Evolutionary conservation across 2,888 invertebrate genomes (phyloP).

Genomic region (Baronia brevicornis): DNA sequence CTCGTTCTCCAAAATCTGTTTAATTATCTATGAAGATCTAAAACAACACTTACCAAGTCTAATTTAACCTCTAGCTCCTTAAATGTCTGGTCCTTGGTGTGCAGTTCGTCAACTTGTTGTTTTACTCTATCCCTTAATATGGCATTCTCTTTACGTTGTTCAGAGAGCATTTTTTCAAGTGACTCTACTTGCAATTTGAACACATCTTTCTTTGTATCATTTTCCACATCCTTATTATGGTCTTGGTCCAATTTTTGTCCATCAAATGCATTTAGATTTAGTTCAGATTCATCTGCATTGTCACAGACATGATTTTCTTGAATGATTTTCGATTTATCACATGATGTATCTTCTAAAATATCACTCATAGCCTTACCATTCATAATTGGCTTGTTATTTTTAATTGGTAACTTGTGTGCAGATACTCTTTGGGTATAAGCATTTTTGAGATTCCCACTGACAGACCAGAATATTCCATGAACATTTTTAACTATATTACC

Average conservation of each 20-base stretch:
- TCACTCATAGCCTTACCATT: slow-evolving; percentile 61
- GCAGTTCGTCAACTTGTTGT: slow-evolving; percentile 51
- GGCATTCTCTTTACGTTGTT: slow-evolving; percentile 54
- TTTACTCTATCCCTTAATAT: slow-evolving; percentile 47
- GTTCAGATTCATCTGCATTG: slow-evolving; percentile 3
- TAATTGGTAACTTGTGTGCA: slow-evolving; percentile 37
- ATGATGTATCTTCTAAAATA: slow-evolving; percentile 62
- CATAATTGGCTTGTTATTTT: slow-evolving; percentile 34
- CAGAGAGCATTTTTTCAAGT: slow-evolving; percentile 48
- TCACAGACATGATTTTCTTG: slow-evolving; percentile 6
- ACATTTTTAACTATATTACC: slow-evolving; percentile 68
- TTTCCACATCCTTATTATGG: slow-evolving; percentile 14
- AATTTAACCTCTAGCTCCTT: slow-evolving; percentile 69
- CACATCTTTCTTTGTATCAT: slow-evolving; percentile 36
- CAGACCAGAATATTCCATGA: slow-evolving; percentile 65
- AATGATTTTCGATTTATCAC: slow-evolving; percentile 12
- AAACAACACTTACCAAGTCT: slow-evolving; percentile 50
- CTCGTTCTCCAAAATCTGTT: too few relatives aligned
- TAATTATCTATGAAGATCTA: too few relatives aligned
- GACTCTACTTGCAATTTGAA: slow-evolving; percentile 50
- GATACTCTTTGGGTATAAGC: slow-evolving; percentile 51
- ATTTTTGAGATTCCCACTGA: slow-evolving; percentile 62
- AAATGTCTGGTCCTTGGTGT: slow-evolving; percentile 50
- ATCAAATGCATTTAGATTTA: slow-evolving; percentile 15
- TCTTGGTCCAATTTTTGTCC: slow-evolving; percentile 4